phyloP scores from a whole-genome alignment of 1,140 invertebrate species.

The Macrocentrus cingulum region DNA sequence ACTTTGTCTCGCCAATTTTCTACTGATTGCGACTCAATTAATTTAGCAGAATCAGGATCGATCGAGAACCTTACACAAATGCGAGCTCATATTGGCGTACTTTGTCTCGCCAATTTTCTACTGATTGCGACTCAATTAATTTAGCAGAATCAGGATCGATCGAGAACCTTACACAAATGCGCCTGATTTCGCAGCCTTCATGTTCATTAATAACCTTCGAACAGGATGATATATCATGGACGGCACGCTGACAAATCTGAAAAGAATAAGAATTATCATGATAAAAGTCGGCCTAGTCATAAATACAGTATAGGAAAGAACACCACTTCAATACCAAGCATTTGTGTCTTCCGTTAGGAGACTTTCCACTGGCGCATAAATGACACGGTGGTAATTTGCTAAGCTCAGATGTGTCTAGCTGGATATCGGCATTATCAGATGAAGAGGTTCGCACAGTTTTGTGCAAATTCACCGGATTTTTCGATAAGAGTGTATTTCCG shows the following conservation, averaged over 20 bases:
- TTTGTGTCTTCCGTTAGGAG: no score
- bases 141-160: constrained; percentile 3
- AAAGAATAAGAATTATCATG: not conserved
- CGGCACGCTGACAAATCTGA: constrained; percentile 4
- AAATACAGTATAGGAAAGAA: no score
- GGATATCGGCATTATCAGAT: no score
- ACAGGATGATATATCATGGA: constrained; percentile 9
- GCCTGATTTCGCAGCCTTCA: constrained; percentile 8
- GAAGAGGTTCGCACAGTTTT: no score
- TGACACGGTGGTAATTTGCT: no score
- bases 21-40: not conserved
- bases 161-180: not conserved
- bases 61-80: constrained; percentile 1
- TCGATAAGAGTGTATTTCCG: no score
- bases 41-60: no score
- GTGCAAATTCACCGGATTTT: no score
- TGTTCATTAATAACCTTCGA: not conserved
- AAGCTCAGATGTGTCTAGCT: no score
- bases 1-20: not conserved
- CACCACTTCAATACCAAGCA: no score
- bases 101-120: constrained; percentile 14
- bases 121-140: constrained; percentile 7
- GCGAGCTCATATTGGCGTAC: not conserved
- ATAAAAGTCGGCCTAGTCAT: no score
- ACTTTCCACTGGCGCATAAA: no score